phyloP scores from a whole-genome alignment of 1,140 invertebrate species.

The Drosophila sulfurigaster region DNA sequence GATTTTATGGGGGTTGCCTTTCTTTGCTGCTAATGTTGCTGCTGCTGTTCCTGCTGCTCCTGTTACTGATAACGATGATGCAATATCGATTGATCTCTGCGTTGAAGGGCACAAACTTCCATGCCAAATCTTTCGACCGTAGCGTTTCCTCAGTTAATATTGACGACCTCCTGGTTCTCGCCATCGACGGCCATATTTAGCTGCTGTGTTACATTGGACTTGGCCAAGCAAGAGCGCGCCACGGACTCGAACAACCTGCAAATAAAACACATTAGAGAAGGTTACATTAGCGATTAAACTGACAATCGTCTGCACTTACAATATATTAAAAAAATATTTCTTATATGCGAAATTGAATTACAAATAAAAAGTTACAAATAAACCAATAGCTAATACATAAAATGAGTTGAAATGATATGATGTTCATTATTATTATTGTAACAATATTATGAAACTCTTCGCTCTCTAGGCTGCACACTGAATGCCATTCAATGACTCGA shows the following conservation, averaged over 20 bases:
- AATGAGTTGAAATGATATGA: slow-evolving; percentile 19
- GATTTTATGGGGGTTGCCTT: slow-evolving; percentile 43
- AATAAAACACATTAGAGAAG: slow-evolving; percentile 39
- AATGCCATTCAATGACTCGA: slow-evolving; percentile 58
- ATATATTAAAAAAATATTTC: background rate
- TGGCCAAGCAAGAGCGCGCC: slow-evolving; percentile 96
- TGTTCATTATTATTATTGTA: slow-evolving; percentile 19
- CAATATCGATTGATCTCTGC: slow-evolving; percentile 45
- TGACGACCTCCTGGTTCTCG: slow-evolving; percentile 73
- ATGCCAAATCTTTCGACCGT: slow-evolving; percentile 57
- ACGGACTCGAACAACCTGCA: slow-evolving; percentile 96
- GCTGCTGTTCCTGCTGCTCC: slow-evolving; percentile 4
- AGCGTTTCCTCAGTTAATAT: slow-evolving; percentile 71
- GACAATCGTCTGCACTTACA: background rate
- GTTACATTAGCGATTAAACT: background rate
- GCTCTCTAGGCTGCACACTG: slow-evolving; percentile 49
- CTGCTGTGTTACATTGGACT: slow-evolving; percentile 86
- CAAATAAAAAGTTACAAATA: background rate
- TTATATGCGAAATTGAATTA: background rate
- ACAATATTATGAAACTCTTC: slow-evolving; percentile 38
- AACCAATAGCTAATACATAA: background rate
- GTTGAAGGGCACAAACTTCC: slow-evolving; percentile 54
- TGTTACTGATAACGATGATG: background rate
- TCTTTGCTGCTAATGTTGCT: slow-evolving; percentile 38
- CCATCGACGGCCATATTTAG: slow-evolving; percentile 76